Conservation (phyloP, 2,797 vertebrate genomes). For the Enteromius thamalakanensis region DNA sequence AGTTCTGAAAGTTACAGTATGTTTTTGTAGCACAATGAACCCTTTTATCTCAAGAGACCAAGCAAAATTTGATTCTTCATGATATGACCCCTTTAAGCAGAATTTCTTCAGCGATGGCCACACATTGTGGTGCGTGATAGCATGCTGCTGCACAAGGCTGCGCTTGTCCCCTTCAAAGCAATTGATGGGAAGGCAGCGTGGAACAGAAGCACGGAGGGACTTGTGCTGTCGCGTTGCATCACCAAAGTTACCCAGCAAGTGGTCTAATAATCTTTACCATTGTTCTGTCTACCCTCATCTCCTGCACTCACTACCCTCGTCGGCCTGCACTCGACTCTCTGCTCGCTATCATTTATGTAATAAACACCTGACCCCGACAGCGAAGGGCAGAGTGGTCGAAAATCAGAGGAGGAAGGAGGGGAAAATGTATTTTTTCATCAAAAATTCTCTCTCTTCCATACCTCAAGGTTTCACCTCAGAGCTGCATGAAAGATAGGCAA, state of each 20-base stretch:
- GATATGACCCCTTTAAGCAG: constrained; percentile 24
- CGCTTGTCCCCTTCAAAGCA: constrained; percentile 32
- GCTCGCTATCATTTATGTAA: constrained; percentile 77
- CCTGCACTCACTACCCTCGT: constrained; percentile 26
- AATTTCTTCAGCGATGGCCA: constrained; percentile 28
- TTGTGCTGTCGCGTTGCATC: constrained; percentile 14
- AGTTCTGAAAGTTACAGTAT: constrained; percentile 22
- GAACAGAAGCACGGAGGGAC: constrained; percentile 16
- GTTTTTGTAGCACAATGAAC: constrained; percentile 32
- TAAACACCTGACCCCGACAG: constrained; percentile 78
- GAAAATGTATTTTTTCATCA: constrained; percentile 84
- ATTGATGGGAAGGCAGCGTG: constrained; percentile 4
- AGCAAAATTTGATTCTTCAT: constrained; percentile 26
- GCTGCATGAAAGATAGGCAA: constrained; percentile 83
- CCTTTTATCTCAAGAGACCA: constrained; percentile 22
- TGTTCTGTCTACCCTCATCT: constrained; percentile 28
- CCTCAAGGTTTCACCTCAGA: constrained; percentile 83
- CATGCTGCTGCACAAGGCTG: constrained; percentile 26
- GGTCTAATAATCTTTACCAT: constrained; percentile 22
- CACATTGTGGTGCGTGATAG: constrained; percentile 34
- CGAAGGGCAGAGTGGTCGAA: constrained; percentile 64
- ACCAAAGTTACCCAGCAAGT: constrained; percentile 34
- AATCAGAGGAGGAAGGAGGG: constrained; percentile 57
- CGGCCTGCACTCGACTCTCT: constrained; percentile 57
- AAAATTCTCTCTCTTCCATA: constrained; percentile 83